These are phyloP conservation scores for Trachelus stipa DNA, from an alignment of 2,888 invertebrate species.

Conservation along the genomic window DNA sequence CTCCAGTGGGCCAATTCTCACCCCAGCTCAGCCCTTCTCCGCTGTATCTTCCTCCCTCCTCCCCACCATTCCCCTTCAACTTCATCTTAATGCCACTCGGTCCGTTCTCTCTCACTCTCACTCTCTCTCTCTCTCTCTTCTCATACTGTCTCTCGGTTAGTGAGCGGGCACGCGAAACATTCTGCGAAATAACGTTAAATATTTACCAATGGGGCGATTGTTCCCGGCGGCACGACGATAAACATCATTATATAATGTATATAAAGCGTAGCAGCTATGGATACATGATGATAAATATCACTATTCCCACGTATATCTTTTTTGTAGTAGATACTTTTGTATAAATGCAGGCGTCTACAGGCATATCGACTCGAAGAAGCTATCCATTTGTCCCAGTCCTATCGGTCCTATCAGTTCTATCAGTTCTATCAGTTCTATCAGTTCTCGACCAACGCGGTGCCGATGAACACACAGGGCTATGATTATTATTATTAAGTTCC, in stretches of 20 bases:
- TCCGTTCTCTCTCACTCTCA: conserved; percentile 6
- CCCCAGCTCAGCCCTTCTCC: conserved; percentile 29
- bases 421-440: too few relatives aligned
- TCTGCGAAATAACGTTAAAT: conserved; percentile 67
- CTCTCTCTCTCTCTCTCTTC: conserved; percentile 5
- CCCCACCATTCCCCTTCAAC: conserved; percentile 23
- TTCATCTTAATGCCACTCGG: not conserved
- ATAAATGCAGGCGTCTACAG: too few relatives aligned
- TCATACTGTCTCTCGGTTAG: too few relatives aligned
- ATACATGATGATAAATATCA: too few relatives aligned
- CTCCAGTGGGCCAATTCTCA: conserved; percentile 50
- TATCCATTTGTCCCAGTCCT: too few relatives aligned
- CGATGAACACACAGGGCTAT: too few relatives aligned
- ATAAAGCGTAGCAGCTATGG: conserved; percentile 35
- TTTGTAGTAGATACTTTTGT: too few relatives aligned
- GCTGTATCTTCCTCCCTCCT: not conserved
- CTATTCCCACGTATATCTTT: too few relatives aligned
- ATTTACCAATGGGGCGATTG: conserved; percentile 62
- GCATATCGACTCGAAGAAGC: too few relatives aligned
- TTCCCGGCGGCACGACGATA: conserved; percentile 61
- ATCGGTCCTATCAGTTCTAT: too few relatives aligned
- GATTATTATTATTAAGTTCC: conserved; percentile 33
- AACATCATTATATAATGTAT: conserved; percentile 67
- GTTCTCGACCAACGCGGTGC: too few relatives aligned
- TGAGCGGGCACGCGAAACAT: conserved; percentile 53